These are phyloP conservation scores for Euphydryas editha DNA, from an alignment of 2,888 invertebrate species.

Conservation along the genomic window DNA sequence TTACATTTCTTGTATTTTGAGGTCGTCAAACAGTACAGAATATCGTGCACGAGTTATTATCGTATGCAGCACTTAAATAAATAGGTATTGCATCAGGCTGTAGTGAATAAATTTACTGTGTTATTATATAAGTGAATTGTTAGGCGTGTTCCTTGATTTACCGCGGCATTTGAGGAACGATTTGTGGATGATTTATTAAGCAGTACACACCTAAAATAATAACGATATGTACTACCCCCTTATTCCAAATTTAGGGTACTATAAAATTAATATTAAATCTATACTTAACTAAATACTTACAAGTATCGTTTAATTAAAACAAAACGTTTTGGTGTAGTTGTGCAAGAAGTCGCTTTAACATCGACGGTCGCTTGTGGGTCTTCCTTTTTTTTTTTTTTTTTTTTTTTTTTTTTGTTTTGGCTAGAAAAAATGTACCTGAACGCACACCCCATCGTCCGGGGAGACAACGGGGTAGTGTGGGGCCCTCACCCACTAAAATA, in stretches of 20 bases:
- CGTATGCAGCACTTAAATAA: not conserved
- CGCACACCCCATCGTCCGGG: too few species aligned
- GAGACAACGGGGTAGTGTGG: too few species aligned
- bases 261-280: too few species aligned
- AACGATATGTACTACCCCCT: not conserved
- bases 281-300: too few species aligned
- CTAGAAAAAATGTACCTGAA: too few species aligned
- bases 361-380: too few species aligned
- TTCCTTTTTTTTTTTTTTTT: not conserved
- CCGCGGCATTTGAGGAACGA: not conserved
- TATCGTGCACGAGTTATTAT: conserved; percentile 2
- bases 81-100: conserved; percentile 3
- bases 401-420: too few species aligned
- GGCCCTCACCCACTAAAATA: too few species aligned
- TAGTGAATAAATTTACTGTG: not conserved
- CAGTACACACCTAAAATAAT: not conserved
- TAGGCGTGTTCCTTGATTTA: not conserved
- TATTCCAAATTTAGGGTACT: not conserved
- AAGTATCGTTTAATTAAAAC: too few species aligned
- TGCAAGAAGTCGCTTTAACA: too few species aligned
- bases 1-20: conserved; percentile 7
- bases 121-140: not conserved
- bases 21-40: conserved; percentile 7
- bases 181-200: not conserved
- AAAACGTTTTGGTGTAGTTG: too few species aligned